These are phyloP conservation scores for Pandemis corylana DNA, from an alignment of 2,888 invertebrate species.

Conservation along the genomic window DNA sequence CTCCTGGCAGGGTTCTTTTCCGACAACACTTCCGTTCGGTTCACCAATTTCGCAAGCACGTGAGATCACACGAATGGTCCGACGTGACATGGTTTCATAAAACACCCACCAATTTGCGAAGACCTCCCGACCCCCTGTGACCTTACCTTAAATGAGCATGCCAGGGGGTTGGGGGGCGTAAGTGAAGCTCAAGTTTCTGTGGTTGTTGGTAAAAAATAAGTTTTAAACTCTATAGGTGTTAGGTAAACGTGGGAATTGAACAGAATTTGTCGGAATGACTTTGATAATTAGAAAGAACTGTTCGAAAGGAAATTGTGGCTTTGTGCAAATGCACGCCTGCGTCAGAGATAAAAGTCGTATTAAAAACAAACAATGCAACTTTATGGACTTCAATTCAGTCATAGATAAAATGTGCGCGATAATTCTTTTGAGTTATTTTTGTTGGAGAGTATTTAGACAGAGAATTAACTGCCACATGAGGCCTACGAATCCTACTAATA, in stretches of 20 bases:
- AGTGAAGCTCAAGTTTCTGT: background rate
- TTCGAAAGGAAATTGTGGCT: conserved; percentile 1
- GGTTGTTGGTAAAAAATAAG: conserved; percentile 39
- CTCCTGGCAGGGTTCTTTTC: conserved; percentile 51
- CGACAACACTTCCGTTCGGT: conserved; percentile 48
- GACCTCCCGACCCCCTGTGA: conserved; percentile 12
- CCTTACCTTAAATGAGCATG: background rate
- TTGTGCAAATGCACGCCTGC: background rate
- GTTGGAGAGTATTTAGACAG: no score
- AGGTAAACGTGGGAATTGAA: conserved; percentile 40
- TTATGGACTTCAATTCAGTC: background rate
- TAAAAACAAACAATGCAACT: background rate
- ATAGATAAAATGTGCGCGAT: no score
- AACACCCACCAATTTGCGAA: conserved; percentile 20
- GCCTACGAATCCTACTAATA: no score
- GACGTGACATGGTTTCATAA: conserved; percentile 47
- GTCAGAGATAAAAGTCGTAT: background rate
- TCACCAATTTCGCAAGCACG: conserved; percentile 49
- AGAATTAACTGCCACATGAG: no score
- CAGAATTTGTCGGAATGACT: conserved; percentile 32
- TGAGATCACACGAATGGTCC: conserved; percentile 46
- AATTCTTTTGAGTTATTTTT: no score
- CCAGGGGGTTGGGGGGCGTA: background rate
- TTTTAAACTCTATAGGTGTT: conserved; percentile 41
- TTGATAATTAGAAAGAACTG: conserved; percentile 13